Base-by-base conservation (phyloP, 1,140 invertebrate species). In the Saccostrea glomerata region DNA sequence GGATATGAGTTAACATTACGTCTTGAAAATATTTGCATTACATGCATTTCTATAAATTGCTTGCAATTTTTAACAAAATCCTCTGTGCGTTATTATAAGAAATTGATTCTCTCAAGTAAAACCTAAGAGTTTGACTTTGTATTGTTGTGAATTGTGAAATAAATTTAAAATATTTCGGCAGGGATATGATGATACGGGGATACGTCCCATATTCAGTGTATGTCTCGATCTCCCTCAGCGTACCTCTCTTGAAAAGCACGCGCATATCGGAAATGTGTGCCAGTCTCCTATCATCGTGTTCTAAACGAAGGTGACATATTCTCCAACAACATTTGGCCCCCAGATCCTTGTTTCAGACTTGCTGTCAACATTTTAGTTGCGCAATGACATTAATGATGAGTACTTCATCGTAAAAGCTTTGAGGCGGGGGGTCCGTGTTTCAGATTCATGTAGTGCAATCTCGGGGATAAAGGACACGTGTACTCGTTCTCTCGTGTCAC, bases 371-470 rank as follows among this genome's bases (percentile, higher is more conserved):
- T 30, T 77, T 25, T 77, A 15, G 30, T 77, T 77, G 30, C 25
- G 25, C 36, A 77, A 77, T 77, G 70, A 77, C 70, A 77, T 77
- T 77, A 77, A 77, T 77, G 25, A 13, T 30, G 70, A 36, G 70
- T 36, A 25, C 25, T 77, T 25, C 13, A 77, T 11, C 30, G 70
- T 77, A 77, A 77, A 77, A 77, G 70, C 25, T 36, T 30, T 25
- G 25, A 12, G 30, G 25, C 30, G 7, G 70, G 30, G 70, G 70
- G 70, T 77, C 25, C 23, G 3, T 30, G 9, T 77, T 25, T 13
- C 70, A 77, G 25, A 9, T 15, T 1, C 47, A 47, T 66, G 70
- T 2, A 77, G 17, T 20, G 58, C 17, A 63, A n/a, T 63, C 58
- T 20, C 15, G 5, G 15, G 13, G 58, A 63, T 63, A 6, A 20